A percentile compares a stretch with the other conserved stretches of the same genome.
Conservation (phyloP, 2,888 invertebrate genomes). For the Patella pellucida region DNA sequence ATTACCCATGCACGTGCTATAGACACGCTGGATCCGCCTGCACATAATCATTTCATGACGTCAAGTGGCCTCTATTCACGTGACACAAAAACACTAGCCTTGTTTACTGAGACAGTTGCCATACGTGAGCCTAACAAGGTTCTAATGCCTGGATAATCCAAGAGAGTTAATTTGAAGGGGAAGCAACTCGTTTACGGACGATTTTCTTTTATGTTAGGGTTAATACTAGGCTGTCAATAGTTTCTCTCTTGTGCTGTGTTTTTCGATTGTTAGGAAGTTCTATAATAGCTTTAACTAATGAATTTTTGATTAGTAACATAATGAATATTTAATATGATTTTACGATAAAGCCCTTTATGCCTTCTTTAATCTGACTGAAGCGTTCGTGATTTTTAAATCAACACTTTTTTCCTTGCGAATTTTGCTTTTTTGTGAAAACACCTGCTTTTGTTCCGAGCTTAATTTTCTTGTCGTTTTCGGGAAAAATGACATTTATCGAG, state of each 20-base stretch:
- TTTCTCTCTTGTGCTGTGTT: background rate
- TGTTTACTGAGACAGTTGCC: background rate
- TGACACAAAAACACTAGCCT: background rate
- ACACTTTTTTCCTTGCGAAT: background rate
- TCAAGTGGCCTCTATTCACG: slow-evolving; percentile 5
- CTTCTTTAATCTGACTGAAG: slow-evolving; percentile 2
- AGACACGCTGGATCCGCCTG: background rate
- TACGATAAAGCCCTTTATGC: slow-evolving; percentile 3
- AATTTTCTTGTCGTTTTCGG: background rate
- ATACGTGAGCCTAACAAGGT: too few species aligned
- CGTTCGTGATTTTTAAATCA: slow-evolving; percentile 9
- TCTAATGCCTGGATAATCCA: background rate
- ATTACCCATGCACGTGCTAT: slow-evolving; percentile 1
- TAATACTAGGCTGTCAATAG: slow-evolving; percentile 1
- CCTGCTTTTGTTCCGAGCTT: slow-evolving; percentile 9
- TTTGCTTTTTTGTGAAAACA: background rate
- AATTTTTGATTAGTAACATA: slow-evolving; percentile 2
- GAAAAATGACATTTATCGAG: background rate
- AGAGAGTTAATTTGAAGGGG: background rate
- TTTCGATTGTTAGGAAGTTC: background rate
- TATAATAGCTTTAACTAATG: background rate
- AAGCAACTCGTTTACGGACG: slow-evolving; percentile 1
- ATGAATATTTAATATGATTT: slow-evolving; percentile 9
- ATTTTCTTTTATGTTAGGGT: background rate
- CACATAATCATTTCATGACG: background rate